These are phyloP conservation scores for Taeniopygia guttata DNA, from an alignment of 2,797 vertebrate genomes.

Conservation along the genomic window DNA sequence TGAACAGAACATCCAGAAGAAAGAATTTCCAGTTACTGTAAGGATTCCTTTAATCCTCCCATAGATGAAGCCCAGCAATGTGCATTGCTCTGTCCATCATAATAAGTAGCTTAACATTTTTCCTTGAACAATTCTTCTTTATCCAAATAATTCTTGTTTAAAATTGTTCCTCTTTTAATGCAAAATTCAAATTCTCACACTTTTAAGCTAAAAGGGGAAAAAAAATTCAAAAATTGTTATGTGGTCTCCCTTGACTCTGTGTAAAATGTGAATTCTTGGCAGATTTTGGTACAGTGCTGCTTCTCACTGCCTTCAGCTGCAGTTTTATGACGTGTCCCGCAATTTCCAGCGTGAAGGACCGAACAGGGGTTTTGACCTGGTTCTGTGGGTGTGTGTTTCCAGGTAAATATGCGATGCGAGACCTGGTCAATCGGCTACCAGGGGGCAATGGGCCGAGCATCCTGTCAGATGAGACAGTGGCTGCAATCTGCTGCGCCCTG, in stretches of 20 bases:
- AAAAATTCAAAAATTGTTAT: background rate
- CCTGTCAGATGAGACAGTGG: conserved; percentile 92
- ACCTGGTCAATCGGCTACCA: conserved; percentile 93
- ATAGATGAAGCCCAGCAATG: background rate
- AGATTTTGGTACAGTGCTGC: background rate
- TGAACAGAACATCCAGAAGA: background rate
- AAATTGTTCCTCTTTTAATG: background rate
- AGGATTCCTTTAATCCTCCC: background rate
- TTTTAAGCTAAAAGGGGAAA: background rate
- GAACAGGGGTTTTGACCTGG: background rate
- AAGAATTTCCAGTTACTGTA: background rate
- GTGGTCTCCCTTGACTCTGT: background rate
- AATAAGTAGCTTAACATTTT: background rate
- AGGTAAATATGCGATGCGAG: conserved; percentile 98
- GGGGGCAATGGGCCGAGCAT: conserved; percentile 84
- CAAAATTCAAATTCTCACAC: background rate
- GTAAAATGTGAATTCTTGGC: background rate
- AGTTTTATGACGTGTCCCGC: background rate
- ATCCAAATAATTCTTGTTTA: background rate
- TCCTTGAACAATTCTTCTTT: background rate
- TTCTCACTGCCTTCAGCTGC: background rate
- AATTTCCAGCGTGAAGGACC: background rate
- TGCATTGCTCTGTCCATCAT: background rate
- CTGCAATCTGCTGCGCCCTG: conserved; percentile 94
- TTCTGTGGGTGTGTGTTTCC: background rate